Evolutionary conservation across 2,888 invertebrate genomes (phyloP), one percentile per base, ranked within the genome.

Genomic region (Lepidonotus clava): DNA sequence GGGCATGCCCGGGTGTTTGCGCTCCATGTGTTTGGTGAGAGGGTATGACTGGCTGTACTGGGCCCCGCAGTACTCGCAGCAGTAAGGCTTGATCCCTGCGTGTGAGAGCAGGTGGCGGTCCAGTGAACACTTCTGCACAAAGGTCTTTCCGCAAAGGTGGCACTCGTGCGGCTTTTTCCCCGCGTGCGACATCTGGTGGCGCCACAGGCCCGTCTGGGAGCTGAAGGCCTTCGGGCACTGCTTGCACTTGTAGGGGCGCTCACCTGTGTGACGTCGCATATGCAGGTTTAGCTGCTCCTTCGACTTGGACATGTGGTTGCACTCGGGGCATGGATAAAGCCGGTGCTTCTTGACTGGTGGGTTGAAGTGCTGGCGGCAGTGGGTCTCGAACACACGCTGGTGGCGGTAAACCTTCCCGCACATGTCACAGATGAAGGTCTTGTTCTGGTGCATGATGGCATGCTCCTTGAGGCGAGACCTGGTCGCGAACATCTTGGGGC

Each of bases 371-470:
- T 80, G 80, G 11, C 80, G 24, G 46, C 80, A 80, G 80, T 80
- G 80, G 11, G 80, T 80, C 51, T 80, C 80, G 28, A 80, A 80
- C 4, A 80, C 80, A 0, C 80, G 41, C 46, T 80, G 80, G 32
- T 80, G 80, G 46, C 80, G 80, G 46, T 80, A 80, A 11, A 80
- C 80, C 51, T 80, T 80, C n/a, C 80, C 80, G 51, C 80, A 80
- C 8, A 80, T 80, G 28, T 80, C 80, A n/a, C 80, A 80, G 32
- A 14, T n/a, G 80, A 80, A 80, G 41, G 80, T 80, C 51, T 80
- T 80, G 80, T 80, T 80, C 80, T 80, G 80, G 32, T 80, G 80
- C 80, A 80, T 80, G 28, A 80, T 80, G 46, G 80, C 80, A n/a
- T 80, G 80, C 46, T 80, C 80, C 80, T 80, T 80, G 28, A 80